Percentiles rank a stretch among this genome's conserved stretches.
phyloP scores from a whole-genome alignment of 2,888 invertebrate species.

The Salticus scenicus region DNA sequence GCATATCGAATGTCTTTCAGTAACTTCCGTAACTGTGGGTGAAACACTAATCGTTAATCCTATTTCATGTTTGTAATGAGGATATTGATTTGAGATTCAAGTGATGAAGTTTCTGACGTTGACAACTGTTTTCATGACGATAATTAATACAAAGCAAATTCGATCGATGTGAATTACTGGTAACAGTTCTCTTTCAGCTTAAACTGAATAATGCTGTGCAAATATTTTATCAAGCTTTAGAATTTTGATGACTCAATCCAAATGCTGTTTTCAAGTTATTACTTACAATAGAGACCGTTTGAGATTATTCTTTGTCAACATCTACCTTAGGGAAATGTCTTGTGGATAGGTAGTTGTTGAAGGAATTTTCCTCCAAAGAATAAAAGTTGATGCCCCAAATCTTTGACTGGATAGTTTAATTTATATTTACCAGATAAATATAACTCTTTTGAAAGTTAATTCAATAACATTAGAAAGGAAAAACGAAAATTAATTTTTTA shows the following conservation, averaged over 20 bases:
- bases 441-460: no score
- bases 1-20: background rate
- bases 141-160: background rate
- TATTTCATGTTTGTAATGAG: background rate
- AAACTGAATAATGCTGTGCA: background rate
- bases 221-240: background rate
- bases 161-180: background rate
- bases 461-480: no score
- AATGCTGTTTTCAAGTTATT: background rate
- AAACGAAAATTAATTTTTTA: no score
- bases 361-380: no score
- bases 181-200: background rate
- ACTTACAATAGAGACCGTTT: no score
- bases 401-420: no score
- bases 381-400: no score
- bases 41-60: background rate
- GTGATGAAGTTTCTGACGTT: background rate
- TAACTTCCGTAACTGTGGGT: background rate
- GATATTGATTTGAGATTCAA: background rate
- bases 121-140: conserved; percentile 2
- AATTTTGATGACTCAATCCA: background rate
- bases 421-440: no score
- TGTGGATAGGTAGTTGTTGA: no score
- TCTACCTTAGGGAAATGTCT: no score
- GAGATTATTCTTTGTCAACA: no score